Evolutionary conservation across 2,797 vertebrate species (phyloP).

Genomic region (Dromococcyx pavoninus): DNA sequence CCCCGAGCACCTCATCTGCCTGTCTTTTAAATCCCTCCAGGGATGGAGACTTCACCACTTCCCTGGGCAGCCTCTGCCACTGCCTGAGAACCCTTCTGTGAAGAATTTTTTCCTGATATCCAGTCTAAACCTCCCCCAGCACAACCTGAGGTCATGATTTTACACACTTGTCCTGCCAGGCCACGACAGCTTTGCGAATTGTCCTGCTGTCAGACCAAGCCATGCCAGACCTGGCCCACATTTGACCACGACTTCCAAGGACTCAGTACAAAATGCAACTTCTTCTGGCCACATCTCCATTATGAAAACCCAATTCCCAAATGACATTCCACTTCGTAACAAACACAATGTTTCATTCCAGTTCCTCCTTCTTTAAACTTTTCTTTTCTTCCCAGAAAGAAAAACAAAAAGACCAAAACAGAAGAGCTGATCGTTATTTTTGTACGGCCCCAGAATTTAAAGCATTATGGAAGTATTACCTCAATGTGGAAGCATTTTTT

Average conservation of each 20-base stretch:
- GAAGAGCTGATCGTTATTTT: neutral
- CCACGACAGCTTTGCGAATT: neutral
- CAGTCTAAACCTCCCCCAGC: too few relatives aligned
- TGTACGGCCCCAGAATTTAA: neutral
- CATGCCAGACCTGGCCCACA: neutral
- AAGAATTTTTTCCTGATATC: too few relatives aligned
- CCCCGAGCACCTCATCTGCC: too few relatives aligned
- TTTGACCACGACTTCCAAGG: neutral
- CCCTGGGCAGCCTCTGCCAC: too few relatives aligned
- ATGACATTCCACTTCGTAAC: neutral
- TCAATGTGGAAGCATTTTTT: neutral
- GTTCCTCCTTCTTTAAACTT: neutral
- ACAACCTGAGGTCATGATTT: too few relatives aligned
- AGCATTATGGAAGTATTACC: neutral
- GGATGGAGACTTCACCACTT: too few relatives aligned
- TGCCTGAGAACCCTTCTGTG: too few relatives aligned
- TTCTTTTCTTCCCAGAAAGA: neutral
- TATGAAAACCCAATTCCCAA: fast-evolving
- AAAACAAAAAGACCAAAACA: neutral
- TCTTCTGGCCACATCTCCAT: fast-evolving
- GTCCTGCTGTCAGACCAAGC: neutral
- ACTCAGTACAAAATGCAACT: fast-evolving
- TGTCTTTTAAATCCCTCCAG: too few relatives aligned
- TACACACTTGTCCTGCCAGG: neutral
- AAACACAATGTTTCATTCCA: neutral